phyloP scores from a whole-genome alignment of 2,113 vertebrate genomes.

The Morone saxatilis region DNA sequence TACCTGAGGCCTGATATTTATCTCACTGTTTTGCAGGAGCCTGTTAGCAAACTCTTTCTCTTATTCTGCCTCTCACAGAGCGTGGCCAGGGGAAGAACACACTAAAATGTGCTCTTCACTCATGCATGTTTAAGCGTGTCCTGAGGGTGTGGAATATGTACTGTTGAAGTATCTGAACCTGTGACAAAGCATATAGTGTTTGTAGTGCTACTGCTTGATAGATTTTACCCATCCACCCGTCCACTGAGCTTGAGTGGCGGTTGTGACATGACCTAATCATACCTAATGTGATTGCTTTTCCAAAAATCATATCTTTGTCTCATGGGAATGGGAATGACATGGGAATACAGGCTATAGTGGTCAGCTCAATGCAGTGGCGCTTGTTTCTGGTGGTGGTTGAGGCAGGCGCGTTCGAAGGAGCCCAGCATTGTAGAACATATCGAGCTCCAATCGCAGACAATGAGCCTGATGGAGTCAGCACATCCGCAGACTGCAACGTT shows the following conservation, averaged over 20 bases:
- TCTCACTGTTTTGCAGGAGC: conserved; percentile 45
- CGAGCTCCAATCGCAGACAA: neutral
- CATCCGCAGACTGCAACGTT: neutral
- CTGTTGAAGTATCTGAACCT: conserved; percentile 23
- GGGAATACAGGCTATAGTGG: too few species aligned
- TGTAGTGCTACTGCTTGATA: neutral
- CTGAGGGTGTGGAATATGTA: conserved; percentile 28
- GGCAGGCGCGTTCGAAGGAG: neutral
- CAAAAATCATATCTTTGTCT: neutral
- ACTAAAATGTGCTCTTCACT: conserved; percentile 39
- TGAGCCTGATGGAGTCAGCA: neutral
- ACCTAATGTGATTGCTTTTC: neutral
- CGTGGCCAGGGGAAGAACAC: conserved; percentile 37
- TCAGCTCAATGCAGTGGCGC: neutral
- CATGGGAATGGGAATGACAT: too few species aligned
- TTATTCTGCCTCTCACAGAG: conserved; percentile 35
- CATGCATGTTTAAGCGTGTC: conserved; percentile 63
- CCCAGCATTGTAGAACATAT: neutral
- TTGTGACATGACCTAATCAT: neutral
- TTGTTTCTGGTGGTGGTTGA: neutral
- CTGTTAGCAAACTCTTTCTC: conserved; percentile 31
- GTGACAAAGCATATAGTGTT: neutral
- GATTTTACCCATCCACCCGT: neutral
- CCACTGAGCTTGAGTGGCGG: neutral
- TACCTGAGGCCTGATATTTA: conserved; percentile 62